Base-by-base conservation (phyloP, 2,797 vertebrate genomes). In the Lacerta bilineata region DNA sequence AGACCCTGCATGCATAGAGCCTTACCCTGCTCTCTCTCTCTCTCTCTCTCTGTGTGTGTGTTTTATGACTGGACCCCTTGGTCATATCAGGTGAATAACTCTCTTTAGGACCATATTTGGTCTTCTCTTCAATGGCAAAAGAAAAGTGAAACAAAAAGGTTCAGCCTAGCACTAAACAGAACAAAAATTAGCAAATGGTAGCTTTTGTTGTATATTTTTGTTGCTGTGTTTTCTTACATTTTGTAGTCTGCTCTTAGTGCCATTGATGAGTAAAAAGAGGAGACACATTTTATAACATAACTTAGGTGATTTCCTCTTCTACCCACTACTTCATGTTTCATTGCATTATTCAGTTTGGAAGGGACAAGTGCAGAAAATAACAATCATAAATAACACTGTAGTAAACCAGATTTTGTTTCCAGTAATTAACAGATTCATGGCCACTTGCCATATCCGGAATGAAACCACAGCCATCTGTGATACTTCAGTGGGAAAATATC, bases 351-450 rank as follows among this genome's bases (percentile, higher is more conserved):
- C 20, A n/a, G 43, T 64, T 90, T 90, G 68, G 33, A 92, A 86
- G n/a, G 87, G 89, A 72, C 91, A 84, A 85, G 80, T 89, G 66
- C 33, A 89, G 41, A 71, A 55, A 36, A 78, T 50, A 84, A 77
- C 25, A 90, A 39, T 55, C 29, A 0, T 80, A 85, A 86, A 90
- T 94, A 88, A 75, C 78, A 86, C 33, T 91, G 5, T 83, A 76
- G n/a, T 74, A 69, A 93, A 85, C 72, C 39, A 71, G 46, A 55
- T 13, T 89, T 80, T 80, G 0, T 84, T 89, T 33, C 93, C 76
- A 87, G 84, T 4, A 59, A 83, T 75, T 80, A 85, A 88, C 81
- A 88, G 55, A 84, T 91, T 92, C 79, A 91, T 89, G 79, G 50
- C 80, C 78, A 0, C 39, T 92, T 89, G 90, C 27, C 79, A 87